These are phyloP conservation scores for Dryobates pubescens DNA, from an alignment of 2,797 vertebrate species.

Conservation along the genomic window DNA sequence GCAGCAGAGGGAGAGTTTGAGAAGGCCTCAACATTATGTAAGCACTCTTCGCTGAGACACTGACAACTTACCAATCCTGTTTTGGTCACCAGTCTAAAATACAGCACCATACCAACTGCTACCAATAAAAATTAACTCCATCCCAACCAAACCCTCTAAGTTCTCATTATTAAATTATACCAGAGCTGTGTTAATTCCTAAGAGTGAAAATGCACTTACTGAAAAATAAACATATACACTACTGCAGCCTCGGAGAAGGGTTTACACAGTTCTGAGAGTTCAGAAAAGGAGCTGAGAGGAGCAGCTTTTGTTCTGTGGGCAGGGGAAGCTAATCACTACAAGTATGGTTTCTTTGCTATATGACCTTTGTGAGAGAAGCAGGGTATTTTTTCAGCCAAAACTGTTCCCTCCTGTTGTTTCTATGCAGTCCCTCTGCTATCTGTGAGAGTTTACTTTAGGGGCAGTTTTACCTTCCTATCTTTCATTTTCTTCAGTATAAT, in stretches of 20 bases:
- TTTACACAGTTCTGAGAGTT: background rate
- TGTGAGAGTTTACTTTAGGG: background rate
- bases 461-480: background rate
- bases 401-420: background rate
- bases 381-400: background rate
- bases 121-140: background rate
- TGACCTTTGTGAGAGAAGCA: background rate
- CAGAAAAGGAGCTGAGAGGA: background rate
- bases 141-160: background rate
- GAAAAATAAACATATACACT: background rate
- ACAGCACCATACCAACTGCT: background rate
- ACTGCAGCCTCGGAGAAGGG: background rate
- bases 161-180: background rate
- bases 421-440: background rate
- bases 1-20: background rate
- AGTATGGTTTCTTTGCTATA: background rate
- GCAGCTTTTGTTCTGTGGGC: background rate
- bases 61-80: background rate
- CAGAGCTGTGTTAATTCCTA: background rate
- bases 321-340: background rate
- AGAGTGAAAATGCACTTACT: background rate
- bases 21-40: accelerated
- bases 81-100: background rate
- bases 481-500: background rate
- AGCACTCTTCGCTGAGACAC: background rate